Base-by-base conservation (phyloP, 2,888 invertebrate species). In the Myathropa florea region DNA sequence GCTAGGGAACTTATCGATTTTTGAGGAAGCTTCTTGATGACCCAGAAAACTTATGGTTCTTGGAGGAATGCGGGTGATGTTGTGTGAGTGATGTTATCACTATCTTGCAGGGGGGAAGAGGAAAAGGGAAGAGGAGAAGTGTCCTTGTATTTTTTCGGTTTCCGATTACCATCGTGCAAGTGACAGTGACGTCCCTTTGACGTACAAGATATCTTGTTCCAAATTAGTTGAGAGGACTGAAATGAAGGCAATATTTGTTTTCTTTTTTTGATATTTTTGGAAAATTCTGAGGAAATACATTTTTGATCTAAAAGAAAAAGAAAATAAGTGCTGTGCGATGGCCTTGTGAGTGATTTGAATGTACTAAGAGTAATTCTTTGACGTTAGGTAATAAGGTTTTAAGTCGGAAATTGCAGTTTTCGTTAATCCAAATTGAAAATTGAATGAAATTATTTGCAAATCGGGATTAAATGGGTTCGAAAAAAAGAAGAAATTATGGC, bases 1-100 rank as follows among this genome's bases (percentile, higher is more conserved):
- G 46, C 46, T 18, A 7, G 18, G 18, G n/a, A 18, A 9, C 60
- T 24, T 18, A 71, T 71, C 60, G 70, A 71, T 59, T 70, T 60
- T 12, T 18, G 46, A 59, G n/a, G 36, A n/a, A 26, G 28, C 14
- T n/a, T 59, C 12, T 59, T 36, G 26, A 12, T 24, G 70, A 71
- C 70, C 10, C 26, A 39, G 39, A 26, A 59, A 70, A 36, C 4
- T n/a, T n/a, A 36, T 53, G 23, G 18, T 18, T 65, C 24, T 26
- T n/a, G 14, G 33, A 33, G 10, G 9, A 33, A 10, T 33, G 46
- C 46, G 46, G 18, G 46, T n/a, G 18, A 33, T 33, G 12, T 33
- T 12, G 2, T 7, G 12, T 33, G 12, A 33, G 33, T n/a, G n/a
- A n/a, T n/a, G n/a, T n/a, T n/a, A 33, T 33, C 33, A 33, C 33